Percentiles rank a stretch among this genome's conserved stretches.
phyloP scores from a whole-genome alignment of 92 coral and sea anemone species.

The Hydrozoanthus gracilis region DNA sequence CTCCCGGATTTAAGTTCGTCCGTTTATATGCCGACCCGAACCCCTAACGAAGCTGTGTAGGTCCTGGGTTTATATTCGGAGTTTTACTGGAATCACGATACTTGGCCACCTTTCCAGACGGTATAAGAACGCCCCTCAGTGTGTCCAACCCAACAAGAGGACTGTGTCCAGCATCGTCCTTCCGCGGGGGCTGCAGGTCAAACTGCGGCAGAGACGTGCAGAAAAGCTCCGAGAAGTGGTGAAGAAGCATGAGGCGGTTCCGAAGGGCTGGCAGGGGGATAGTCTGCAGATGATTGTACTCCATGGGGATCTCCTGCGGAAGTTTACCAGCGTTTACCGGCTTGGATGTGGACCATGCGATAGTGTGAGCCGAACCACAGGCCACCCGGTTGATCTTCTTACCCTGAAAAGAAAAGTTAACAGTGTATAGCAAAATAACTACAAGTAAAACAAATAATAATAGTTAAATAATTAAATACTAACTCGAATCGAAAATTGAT shows the following conservation, averaged over 20 bases:
- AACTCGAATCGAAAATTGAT: no score
- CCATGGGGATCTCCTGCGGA: constrained; percentile 93
- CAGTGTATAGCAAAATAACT: background rate
- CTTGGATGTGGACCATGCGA: constrained; percentile 99
- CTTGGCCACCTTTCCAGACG: constrained; percentile 80
- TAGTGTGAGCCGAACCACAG: constrained; percentile 98
- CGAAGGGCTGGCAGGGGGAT: constrained; percentile 78
- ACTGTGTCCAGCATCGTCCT: constrained; percentile 67
- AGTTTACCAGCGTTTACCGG: constrained; percentile 96
- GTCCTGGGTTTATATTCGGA: no score
- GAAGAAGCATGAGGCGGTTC: constrained; percentile 90
- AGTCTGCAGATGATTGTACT: constrained; percentile 91
- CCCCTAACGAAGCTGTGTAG: no score
- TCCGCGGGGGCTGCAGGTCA: constrained; percentile 78
- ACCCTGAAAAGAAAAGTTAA: constrained; percentile 63
- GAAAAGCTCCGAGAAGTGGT: constrained; percentile 95
- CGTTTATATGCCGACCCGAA: no score
- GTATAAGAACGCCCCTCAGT: constrained; percentile 89
- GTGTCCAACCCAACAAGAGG: constrained; percentile 86
- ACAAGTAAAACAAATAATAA: no score
- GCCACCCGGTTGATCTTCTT: constrained; percentile 97
- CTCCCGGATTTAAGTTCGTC: no score
- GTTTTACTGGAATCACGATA: background rate
- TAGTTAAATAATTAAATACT: no score
- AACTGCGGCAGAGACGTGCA: constrained; percentile 93